These are phyloP conservation scores for Eristalis intricaria DNA, from an alignment of 2,888 invertebrate genomes.

Conservation along the genomic window DNA sequence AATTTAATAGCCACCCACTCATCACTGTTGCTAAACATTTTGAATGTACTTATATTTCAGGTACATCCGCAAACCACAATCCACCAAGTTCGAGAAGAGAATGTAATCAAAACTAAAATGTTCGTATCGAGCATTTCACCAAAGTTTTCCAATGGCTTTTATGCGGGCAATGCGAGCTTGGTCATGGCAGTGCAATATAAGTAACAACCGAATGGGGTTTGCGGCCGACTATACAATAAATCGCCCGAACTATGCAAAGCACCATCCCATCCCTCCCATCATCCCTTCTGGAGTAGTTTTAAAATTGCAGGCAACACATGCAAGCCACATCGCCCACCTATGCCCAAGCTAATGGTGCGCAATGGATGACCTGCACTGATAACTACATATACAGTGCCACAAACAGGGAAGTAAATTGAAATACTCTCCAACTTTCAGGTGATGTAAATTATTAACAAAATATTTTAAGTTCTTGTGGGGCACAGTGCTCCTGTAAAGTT, in stretches of 20 bases:
- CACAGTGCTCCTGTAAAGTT: constrained; percentile 28
- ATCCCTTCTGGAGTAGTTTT: constrained; percentile 24
- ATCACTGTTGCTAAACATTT: too few relatives aligned
- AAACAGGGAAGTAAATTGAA: constrained; percentile 47
- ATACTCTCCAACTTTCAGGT: constrained; percentile 67
- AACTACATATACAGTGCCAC: constrained; percentile 26
- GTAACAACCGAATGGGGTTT: not conserved
- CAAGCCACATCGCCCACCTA: not conserved
- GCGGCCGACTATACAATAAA: constrained; percentile 29
- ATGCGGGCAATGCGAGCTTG: not conserved
- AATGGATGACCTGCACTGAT: constrained; percentile 66
- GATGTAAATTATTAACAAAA: constrained; percentile 68
- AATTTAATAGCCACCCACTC: too few relatives aligned
- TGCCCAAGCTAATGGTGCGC: constrained; percentile 53
- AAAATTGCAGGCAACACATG: constrained; percentile 19
- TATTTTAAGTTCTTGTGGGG: constrained; percentile 59
- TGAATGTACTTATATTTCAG: not conserved
- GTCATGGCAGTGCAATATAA: not conserved
- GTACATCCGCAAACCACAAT: not conserved
- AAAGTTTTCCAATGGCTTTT: not conserved
- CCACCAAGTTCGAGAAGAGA: not conserved
- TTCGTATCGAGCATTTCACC: not conserved
- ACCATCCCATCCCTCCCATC: not conserved
- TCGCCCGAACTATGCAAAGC: constrained; percentile 4
- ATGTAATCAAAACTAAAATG: not conserved